A percentile compares a stretch with the other conserved stretches of the same genome.
Conservation (phyloP, 1,140 invertebrate genomes). For the Pararge aegeria region DNA sequence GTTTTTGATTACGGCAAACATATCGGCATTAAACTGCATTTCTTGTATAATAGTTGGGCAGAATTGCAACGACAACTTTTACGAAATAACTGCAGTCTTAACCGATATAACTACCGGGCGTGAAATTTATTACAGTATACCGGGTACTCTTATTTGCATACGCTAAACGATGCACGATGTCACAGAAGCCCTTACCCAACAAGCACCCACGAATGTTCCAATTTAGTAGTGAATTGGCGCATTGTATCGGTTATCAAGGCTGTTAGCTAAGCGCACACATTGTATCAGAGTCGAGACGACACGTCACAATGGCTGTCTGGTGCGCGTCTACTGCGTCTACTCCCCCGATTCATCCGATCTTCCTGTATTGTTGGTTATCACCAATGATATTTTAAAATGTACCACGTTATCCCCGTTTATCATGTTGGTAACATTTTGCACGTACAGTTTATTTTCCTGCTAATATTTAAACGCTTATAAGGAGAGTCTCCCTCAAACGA, state of each 20-base stretch:
- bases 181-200: slow-evolving; percentile 23
- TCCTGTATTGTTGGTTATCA: slow-evolving; percentile 5
- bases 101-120: neutral
- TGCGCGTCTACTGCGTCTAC: slow-evolving; percentile 49
- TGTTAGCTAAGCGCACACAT: slow-evolving; percentile 51
- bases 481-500: too few relatives aligned
- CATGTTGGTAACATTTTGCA: too few relatives aligned
- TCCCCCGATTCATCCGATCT: slow-evolving; percentile 11
- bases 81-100: neutral
- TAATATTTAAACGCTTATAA: too few relatives aligned
- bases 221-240: slow-evolving; percentile 63
- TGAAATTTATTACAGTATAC: neutral
- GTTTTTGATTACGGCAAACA: too few relatives aligned
- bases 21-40: neutral
- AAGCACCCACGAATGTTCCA: slow-evolving; percentile 47
- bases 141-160: neutral
- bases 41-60: neutral
- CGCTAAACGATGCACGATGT: slow-evolving; percentile 6
- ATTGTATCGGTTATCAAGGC: slow-evolving; percentile 53
- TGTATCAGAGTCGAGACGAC: slow-evolving; percentile 44
- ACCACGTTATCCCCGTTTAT: too few relatives aligned
- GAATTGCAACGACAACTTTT: neutral
- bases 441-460: too few relatives aligned
- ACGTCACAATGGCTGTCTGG: slow-evolving; percentile 71
- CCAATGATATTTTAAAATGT: too few relatives aligned